These are phyloP conservation scores for Oophaga sylvatica DNA, from an alignment of 2,797 vertebrate genomes.

Conservation along the genomic window DNA sequence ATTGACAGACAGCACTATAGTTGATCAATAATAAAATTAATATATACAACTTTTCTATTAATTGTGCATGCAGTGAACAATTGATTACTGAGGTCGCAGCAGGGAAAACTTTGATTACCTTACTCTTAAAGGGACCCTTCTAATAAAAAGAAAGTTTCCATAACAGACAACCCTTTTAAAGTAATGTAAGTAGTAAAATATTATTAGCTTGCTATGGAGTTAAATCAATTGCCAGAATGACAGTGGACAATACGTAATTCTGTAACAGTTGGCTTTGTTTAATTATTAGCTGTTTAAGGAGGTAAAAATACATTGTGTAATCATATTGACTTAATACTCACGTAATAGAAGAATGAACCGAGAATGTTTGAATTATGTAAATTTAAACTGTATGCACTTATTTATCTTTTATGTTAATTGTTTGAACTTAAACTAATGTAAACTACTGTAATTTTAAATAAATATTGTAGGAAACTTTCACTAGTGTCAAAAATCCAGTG, in stretches of 20 bases:
- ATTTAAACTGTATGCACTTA: conserved; percentile 95
- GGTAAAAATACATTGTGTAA: conserved; percentile 70
- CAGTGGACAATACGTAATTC: conserved; percentile 69
- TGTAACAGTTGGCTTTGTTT: conserved; percentile 68
- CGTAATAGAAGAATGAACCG: conserved; percentile 78
- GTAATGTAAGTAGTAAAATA: background rate
- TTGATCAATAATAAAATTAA: no score
- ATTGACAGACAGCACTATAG: no score
- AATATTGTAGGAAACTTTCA: conserved; percentile 90
- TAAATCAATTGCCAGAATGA: conserved; percentile 55
- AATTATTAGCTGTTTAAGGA: conserved; percentile 71
- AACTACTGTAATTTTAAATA: conserved; percentile 98
- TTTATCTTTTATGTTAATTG: conserved; percentile 98
- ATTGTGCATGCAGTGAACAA: no score
- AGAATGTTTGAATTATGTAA: conserved; percentile 92
- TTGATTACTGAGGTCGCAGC: no score
- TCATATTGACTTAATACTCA: conserved; percentile 72
- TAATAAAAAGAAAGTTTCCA: background rate
- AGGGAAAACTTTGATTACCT: no score
- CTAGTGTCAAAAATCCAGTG: conserved; percentile 86
- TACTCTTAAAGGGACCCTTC: no score
- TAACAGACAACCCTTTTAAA: background rate
- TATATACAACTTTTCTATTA: no score
- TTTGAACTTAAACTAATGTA: conserved; percentile 98
- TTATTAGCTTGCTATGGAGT: background rate